Evolutionary conservation across 2,797 vertebrate species (phyloP).

Genomic region (Esox masquinongy): DNA sequence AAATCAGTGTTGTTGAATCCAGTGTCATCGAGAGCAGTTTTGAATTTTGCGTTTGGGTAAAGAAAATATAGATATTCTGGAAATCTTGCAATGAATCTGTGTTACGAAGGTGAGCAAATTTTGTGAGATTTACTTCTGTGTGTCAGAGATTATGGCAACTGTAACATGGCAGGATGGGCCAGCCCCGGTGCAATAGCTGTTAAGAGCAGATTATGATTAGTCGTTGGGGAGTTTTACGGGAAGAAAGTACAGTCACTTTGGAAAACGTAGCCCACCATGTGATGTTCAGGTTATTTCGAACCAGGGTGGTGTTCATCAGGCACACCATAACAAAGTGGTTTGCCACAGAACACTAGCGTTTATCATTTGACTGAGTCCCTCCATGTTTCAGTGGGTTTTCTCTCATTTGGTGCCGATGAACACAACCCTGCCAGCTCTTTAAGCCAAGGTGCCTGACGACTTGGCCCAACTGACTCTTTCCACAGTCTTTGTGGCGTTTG

Average conservation of each 20-base stretch:
- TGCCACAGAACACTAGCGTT: neutral
- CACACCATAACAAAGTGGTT: neutral
- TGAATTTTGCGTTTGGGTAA: neutral
- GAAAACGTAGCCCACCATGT: neutral
- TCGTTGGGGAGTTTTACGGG: neutral
- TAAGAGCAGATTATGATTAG: neutral
- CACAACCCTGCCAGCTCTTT: constrained; percentile 37
- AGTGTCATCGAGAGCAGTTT: neutral
- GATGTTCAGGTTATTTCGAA: neutral
- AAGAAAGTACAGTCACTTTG: neutral
- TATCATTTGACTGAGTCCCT: neutral
- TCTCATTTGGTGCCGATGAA: constrained; percentile 38
- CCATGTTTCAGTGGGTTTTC: neutral
- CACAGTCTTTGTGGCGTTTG: constrained; percentile 37
- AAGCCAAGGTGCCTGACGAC: constrained; percentile 50
- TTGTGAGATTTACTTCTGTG: too few relatives aligned
- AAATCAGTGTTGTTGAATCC: neutral
- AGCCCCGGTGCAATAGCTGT: neutral
- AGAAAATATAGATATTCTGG: neutral
- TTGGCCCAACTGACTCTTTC: constrained; percentile 59
- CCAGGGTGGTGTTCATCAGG: neutral
- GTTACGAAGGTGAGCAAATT: too few relatives aligned
- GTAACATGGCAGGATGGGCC: neutral
- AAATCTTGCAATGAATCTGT: neutral
- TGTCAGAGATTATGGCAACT: neutral